These are phyloP conservation scores for Manduca sexta DNA, from an alignment of 1,140 invertebrate species.

Conservation along the genomic window DNA sequence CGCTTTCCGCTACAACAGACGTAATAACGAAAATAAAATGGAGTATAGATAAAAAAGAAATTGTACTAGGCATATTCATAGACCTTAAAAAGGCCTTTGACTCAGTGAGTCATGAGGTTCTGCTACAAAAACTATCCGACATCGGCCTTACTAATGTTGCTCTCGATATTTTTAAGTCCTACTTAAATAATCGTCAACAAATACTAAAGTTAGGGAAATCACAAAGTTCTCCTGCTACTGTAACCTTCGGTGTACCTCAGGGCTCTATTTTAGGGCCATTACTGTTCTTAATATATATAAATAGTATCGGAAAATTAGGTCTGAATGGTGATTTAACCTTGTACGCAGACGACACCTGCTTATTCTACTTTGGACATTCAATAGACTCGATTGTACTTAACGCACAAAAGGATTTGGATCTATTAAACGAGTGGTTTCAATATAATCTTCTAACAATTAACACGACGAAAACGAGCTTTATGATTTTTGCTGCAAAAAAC, in stretches of 20 bases:
- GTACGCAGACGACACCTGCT: slow-evolving; percentile 28
- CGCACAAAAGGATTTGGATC: slow-evolving; percentile 19
- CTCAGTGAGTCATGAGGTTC: no score
- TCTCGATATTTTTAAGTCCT: slow-evolving; percentile 19
- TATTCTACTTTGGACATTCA: slow-evolving; percentile 18
- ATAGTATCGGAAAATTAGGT: slow-evolving; percentile 14
- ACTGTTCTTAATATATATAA: slow-evolving; percentile 23
- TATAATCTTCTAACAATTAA: slow-evolving; percentile 27
- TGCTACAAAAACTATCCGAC: no score
- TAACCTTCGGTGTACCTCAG: slow-evolving; percentile 10
- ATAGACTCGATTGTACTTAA: slow-evolving; percentile 12
- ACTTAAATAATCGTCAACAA: slow-evolving; percentile 20
- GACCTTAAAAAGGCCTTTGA: no score
- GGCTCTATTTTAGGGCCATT: no score
- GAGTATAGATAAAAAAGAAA: no score
- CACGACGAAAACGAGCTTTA: slow-evolving; percentile 21
- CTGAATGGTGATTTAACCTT: slow-evolving; percentile 20
- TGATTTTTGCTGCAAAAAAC: slow-evolving; percentile 28
- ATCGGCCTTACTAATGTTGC: no score
- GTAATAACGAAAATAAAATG: no score
- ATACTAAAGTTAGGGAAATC: slow-evolving; percentile 18
- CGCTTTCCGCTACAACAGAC: no score
- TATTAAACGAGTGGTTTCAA: slow-evolving; percentile 22
- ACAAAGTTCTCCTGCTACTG: slow-evolving; percentile 6
- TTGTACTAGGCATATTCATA: no score